Evolutionary conservation across 2,888 invertebrate genomes (phyloP).

Genomic region (Nymphalis polychloros): DNA sequence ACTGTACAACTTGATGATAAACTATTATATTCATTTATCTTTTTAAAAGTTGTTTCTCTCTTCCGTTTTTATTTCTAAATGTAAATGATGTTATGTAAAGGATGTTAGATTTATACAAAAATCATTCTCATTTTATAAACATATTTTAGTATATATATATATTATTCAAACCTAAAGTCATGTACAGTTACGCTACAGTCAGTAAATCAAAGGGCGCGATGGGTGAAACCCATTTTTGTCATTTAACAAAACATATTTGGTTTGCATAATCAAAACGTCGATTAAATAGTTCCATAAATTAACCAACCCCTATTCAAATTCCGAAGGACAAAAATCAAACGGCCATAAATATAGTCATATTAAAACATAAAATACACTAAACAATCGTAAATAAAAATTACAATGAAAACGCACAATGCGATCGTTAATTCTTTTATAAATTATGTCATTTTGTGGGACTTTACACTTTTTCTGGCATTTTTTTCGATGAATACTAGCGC

Average conservation of each 20-base stretch:
- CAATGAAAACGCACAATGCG: constrained; percentile 73
- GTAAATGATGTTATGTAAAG: no score
- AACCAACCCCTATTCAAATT: constrained; percentile 59
- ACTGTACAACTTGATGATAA: no score
- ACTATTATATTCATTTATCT: no score
- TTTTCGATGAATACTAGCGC: constrained; percentile 69
- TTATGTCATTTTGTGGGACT: constrained; percentile 75
- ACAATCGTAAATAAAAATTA: constrained; percentile 81
- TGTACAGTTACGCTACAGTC: not conserved
- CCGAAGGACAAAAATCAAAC: constrained; percentile 59
- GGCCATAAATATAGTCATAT: constrained; percentile 74
- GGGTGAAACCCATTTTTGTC: constrained; percentile 38
- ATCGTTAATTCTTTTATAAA: constrained; percentile 75
- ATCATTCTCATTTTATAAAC: no score
- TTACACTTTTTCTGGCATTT: constrained; percentile 52
- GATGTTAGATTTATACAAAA: no score
- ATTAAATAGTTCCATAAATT: constrained; percentile 64
- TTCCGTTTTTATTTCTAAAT: no score
- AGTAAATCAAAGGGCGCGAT: constrained; percentile 17
- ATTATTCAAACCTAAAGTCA: no score
- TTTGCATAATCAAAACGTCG: constrained; percentile 55
- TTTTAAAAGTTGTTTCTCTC: no score
- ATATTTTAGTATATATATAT: no score
- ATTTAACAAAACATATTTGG: constrained; percentile 41
- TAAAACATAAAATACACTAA: constrained; percentile 81